Conservation (phyloP, 1,140 invertebrate genomes). For the Archegozetes longisetosus region DNA sequence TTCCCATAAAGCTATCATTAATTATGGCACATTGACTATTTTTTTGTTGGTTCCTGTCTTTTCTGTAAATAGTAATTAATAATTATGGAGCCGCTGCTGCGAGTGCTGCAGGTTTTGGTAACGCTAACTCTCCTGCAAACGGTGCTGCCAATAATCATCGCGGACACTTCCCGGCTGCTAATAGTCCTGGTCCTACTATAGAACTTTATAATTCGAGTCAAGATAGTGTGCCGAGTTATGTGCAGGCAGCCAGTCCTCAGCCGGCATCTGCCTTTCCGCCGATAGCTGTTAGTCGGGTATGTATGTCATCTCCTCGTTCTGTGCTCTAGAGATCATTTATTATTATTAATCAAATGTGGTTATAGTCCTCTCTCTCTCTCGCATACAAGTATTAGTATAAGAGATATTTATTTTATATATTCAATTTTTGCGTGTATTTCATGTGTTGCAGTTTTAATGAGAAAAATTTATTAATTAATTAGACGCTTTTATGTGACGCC, state of each 20-base stretch:
- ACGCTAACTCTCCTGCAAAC: slow-evolving; percentile 42
- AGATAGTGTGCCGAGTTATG: slow-evolving; percentile 65
- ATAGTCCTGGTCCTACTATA: slow-evolving; percentile 52
- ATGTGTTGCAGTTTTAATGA: no score
- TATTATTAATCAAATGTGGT: no score
- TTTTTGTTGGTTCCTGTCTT: no score
- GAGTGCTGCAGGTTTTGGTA: slow-evolving; percentile 31
- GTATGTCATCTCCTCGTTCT: slow-evolving; percentile 10
- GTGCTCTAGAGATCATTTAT: no score
- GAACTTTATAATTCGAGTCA: slow-evolving; percentile 70
- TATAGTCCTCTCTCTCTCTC: no score
- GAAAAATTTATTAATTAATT: no score
- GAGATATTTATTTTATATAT: no score
- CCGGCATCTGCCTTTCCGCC: slow-evolving; percentile 59
- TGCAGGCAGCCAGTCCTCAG: slow-evolving; percentile 78
- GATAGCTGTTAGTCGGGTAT: slow-evolving; percentile 56
- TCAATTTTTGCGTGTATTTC: no score
- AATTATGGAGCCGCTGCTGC: slow-evolving; percentile 51
- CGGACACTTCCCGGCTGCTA: slow-evolving; percentile 60
- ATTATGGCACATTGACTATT: no score
- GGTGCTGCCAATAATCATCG: slow-evolving; percentile 45
- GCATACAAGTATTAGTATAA: no score
- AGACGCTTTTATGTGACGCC: no score
- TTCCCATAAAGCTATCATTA: no score
- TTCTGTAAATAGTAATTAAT: slow-evolving; percentile 63